A percentile compares a stretch with the other conserved stretches of the same genome.
phyloP scores from a whole-genome alignment of 1,140 invertebrate species.

The Microplitis mediator region DNA sequence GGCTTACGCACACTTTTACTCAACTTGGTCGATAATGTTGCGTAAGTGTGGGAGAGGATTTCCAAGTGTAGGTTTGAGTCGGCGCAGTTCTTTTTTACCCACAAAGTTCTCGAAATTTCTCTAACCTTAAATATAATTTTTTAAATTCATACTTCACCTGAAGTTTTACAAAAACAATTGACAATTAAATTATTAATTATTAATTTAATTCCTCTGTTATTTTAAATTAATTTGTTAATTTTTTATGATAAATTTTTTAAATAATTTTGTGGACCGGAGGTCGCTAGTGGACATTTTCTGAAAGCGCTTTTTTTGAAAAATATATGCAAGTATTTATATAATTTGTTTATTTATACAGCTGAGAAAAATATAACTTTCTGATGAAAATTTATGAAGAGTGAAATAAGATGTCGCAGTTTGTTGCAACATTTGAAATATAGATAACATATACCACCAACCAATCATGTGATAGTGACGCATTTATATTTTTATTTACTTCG shows the following conservation, averaged over 20 bases:
- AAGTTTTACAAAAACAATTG: no score
- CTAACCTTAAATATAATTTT: background rate
- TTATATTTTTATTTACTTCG: background rate
- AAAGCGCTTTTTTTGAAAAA: no score
- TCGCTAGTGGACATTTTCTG: no score
- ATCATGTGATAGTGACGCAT: conserved; percentile 1
- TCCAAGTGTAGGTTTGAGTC: background rate
- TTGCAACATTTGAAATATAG: background rate
- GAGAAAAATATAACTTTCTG: background rate
- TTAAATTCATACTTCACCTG: background rate
- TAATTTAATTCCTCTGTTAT: no score
- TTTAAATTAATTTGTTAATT: no score
- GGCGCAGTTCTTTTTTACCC: background rate
- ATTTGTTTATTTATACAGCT: no score
- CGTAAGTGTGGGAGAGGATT: background rate
- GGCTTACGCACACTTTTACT: background rate
- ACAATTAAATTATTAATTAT: no score
- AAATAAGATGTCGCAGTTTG: conserved; percentile 3
- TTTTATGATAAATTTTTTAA: no score
- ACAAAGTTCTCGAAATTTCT: conserved; percentile 4
- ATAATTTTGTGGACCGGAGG: no score
- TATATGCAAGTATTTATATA: no score
- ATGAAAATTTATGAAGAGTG: background rate
- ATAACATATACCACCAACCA: background rate
- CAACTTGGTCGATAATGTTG: conserved; percentile 16